These are phyloP conservation scores for Lacerta agilis DNA, from an alignment of 2,797 vertebrate genomes.

Conservation along the genomic window DNA sequence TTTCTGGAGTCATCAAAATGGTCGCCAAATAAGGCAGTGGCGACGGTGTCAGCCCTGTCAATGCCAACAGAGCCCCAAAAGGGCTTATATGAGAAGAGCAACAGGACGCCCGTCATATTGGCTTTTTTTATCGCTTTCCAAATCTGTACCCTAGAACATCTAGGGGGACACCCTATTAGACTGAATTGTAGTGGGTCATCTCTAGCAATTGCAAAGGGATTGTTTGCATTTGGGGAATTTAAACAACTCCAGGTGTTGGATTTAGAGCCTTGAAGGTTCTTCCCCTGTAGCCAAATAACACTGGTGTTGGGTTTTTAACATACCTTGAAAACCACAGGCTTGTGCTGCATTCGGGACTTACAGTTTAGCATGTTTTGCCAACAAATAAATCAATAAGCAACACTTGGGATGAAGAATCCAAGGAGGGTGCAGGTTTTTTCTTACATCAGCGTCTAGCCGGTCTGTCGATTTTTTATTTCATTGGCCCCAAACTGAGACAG, in stretches of 20 bases:
- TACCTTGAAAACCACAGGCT: not conserved
- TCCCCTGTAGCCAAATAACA: not conserved
- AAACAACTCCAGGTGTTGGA: slow-evolving; percentile 5
- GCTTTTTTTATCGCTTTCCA: not conserved
- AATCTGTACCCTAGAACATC: not conserved
- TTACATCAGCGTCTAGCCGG: not conserved
- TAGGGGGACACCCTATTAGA: not conserved
- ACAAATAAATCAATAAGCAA: not conserved
- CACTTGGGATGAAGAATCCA: not conserved
- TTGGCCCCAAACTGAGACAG: not conserved
- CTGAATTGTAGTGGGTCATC: not conserved
- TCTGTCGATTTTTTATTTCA: not conserved
- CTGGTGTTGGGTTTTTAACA: not conserved
- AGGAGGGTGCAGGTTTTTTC: slow-evolving; percentile 1
- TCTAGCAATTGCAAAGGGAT: not conserved
- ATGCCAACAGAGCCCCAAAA: not conserved
- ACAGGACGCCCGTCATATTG: not conserved
- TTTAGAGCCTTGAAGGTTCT: not conserved
- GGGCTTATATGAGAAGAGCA: not conserved
- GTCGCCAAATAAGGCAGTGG: not conserved
- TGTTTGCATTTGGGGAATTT: not conserved
- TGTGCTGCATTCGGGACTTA: too few species aligned
- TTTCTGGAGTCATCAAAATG: not conserved
- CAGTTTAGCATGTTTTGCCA: not conserved
- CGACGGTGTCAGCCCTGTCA: not conserved